Percentiles rank a stretch among this genome's conserved stretches.
Evolutionary conservation across 2,797 vertebrate genomes (phyloP).

Genomic region (Lithobates pipiens): DNA sequence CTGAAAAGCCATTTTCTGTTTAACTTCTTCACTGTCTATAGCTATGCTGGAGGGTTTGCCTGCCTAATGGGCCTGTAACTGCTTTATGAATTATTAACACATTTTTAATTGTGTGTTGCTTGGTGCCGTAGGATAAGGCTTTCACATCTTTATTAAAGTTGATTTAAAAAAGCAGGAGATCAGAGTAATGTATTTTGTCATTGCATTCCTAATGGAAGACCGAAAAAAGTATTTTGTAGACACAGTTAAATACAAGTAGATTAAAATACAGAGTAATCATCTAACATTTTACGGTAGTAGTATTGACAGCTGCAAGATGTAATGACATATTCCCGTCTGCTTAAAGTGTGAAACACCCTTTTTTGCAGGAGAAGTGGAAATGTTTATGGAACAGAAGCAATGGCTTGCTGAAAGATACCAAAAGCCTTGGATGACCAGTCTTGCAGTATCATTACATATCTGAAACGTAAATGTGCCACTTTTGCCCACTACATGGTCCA

Average conservation of each 20-base stretch:
- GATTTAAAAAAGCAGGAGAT: slow-evolving; percentile 43
- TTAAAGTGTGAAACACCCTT: not conserved
- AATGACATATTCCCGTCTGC: not conserved
- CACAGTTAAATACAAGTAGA: not conserved
- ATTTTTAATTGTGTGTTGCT: slow-evolving; percentile 60
- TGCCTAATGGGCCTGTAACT: slow-evolving; percentile 60
- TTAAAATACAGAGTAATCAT: not conserved
- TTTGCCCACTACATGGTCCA: too few species aligned
- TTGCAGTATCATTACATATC: not conserved
- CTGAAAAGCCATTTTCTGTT: slow-evolving; percentile 51
- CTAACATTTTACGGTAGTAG: not conserved
- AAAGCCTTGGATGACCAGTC: not conserved
- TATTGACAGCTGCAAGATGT: not conserved
- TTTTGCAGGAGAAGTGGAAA: not conserved
- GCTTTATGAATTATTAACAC: slow-evolving; percentile 61
- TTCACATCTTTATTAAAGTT: slow-evolving; percentile 52
- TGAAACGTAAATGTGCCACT: not conserved
- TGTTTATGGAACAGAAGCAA: too few species aligned
- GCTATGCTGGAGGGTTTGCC: slow-evolving; percentile 46
- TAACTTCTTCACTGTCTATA: slow-evolving; percentile 33
- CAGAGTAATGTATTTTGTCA: slow-evolving; percentile 42
- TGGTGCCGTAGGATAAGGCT: slow-evolving; percentile 41
- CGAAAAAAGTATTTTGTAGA: slow-evolving; percentile 14
- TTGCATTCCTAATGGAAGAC: slow-evolving; percentile 13
- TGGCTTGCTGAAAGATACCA: not conserved